A percentile compares a stretch with the other conserved stretches of the same genome.
Evolutionary conservation across 2,113 vertebrate genomes (phyloP).

Genomic region (Ranitomeya variabilis): DNA sequence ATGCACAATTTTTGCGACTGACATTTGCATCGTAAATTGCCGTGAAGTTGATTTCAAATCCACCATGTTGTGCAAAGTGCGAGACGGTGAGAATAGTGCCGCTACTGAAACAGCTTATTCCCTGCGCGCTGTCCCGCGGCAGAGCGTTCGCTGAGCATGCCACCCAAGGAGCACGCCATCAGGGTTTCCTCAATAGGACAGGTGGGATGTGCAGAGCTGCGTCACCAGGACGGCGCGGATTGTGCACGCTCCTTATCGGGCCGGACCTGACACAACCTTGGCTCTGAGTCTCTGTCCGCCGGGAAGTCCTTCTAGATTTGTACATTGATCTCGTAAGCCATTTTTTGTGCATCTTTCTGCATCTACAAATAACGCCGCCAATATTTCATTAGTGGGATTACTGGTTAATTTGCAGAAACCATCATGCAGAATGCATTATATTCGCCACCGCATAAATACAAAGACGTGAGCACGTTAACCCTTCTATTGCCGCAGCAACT

Average conservation of each 20-base stretch:
- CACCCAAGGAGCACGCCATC: too few relatives aligned
- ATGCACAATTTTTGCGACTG: too few relatives aligned
- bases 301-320: not conserved
- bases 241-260: not conserved
- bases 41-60: too few relatives aligned
- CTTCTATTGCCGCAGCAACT: not conserved
- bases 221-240: too few relatives aligned
- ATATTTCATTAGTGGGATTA: not conserved
- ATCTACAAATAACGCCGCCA: not conserved
- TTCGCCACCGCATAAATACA: not conserved
- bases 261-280: not conserved
- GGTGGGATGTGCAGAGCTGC: too few relatives aligned
- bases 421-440: not conserved
- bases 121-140: too few relatives aligned
- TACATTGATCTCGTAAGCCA: not conserved
- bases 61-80: too few relatives aligned
- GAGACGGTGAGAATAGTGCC: too few relatives aligned
- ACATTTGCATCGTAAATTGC: too few relatives aligned
- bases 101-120: too few relatives aligned
- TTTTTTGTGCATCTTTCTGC: not conserved
- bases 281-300: not conserved
- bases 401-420: not conserved
- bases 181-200: too few relatives aligned
- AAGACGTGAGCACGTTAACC: not conserved
- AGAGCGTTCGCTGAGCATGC: too few relatives aligned